Evolutionary conservation across 2,888 invertebrate genomes (phyloP), one percentile per base, ranked within the genome.

Genomic region (Antheraea assamensis): DNA sequence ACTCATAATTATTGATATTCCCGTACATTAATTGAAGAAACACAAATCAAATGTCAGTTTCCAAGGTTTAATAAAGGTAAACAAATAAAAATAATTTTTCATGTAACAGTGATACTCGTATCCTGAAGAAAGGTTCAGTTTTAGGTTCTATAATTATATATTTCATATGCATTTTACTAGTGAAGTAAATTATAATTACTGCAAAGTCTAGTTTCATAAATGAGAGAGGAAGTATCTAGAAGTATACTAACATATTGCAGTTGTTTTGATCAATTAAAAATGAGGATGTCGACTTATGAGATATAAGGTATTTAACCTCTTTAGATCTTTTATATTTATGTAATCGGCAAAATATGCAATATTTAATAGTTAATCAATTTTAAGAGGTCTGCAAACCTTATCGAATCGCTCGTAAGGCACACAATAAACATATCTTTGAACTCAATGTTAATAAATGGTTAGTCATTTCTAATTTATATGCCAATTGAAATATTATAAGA

Each of bases 401-500:
- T 77, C 81, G 75, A 76, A 86, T 84, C 85, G 85, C 84, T 86
- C 87, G 80, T 80, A 84, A 83, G 81, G 85, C 83, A 85, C 78
- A 80, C 86, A 83, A 84, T 83, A 87, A 73, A 87, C 82, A 83
- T 80, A 81, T 85, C 86, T 87, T 87, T 86, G 87, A 86, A 79
- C 80, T 82, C 81, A 86, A 89, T 88, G 83, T 86, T 87, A 86
- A 86, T 88, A 64, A 27, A 88, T 85, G 84, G 85, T 83, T 80
- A 80, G 79, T 85, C 82, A 83, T 84, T 76, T 83, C 83, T 90
- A 90, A 90, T 91, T 90, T 91, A 91, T 92, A 85, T 90, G 85
- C 24, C 88, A 87, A 90, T 87, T 88, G 87, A 88, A 88, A 87
- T 88, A 82, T 77, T 19, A 52, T 42, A 71, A n/a, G 13, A 58